phyloP scores from a whole-genome alignment of 2,888 invertebrate genomes.

The Mythimna pallens region DNA sequence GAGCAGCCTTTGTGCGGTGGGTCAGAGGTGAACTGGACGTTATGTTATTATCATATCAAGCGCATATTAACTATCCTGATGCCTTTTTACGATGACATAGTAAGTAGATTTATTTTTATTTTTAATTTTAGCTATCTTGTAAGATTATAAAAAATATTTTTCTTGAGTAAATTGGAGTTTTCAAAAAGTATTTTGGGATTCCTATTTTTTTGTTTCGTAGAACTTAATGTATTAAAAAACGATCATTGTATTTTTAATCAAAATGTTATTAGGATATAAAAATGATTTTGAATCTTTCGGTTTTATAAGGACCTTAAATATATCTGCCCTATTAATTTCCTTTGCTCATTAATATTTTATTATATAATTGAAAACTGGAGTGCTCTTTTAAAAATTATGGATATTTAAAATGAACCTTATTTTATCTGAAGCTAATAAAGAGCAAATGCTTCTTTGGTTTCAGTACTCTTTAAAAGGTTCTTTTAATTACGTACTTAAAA shows the following conservation, averaged over 20 bases:
- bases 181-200: neutral
- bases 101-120: conserved; percentile 69
- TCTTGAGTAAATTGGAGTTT: neutral
- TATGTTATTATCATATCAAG: conserved; percentile 83
- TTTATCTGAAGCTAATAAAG: neutral
- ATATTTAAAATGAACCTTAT: neutral
- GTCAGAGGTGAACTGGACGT: conserved; percentile 81
- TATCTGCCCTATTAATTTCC: neutral
- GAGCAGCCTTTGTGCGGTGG: conserved; percentile 75
- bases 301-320: neutral
- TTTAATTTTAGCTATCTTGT: neutral
- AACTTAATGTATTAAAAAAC: neutral
- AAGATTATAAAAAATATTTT: neutral
- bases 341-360: neutral
- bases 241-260: neutral
- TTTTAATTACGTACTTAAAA: neutral
- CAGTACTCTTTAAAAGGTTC: neutral
- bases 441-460: neutral
- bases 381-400: neutral
- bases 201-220: neutral
- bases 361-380: neutral
- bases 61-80: conserved; percentile 82
- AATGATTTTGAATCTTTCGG: neutral
- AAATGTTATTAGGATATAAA: neutral
- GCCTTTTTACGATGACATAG: conserved; percentile 88